Evolutionary conservation across 2,888 invertebrate genomes (phyloP).

Genomic region (Drosophila barbarae): DNA sequence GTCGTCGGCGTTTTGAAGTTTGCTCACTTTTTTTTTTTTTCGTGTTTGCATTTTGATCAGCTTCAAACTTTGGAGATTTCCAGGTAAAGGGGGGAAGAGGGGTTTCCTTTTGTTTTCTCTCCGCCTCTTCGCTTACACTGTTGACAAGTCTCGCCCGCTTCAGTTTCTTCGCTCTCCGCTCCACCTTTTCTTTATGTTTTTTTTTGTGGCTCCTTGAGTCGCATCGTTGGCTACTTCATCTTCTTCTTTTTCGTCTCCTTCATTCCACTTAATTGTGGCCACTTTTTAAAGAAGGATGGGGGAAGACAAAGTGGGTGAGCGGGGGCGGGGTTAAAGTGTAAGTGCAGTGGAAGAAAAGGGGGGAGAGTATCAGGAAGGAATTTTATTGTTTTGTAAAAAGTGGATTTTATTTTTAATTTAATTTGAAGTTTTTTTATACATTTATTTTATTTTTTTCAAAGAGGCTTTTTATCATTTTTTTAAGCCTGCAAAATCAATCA

Average conservation of each 20-base stretch:
- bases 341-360: neutral
- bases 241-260: slow-evolving; percentile 17
- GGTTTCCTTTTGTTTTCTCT: slow-evolving; percentile 21
- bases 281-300: slow-evolving; percentile 11
- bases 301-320: too few species aligned
- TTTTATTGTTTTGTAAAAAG: too few species aligned
- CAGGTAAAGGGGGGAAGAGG: neutral
- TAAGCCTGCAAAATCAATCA: neutral
- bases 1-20: slow-evolving; percentile 21
- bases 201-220: slow-evolving; percentile 3
- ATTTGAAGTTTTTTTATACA: too few species aligned
- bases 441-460: too few species aligned
- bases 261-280: slow-evolving; percentile 41
- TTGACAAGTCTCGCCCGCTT: slow-evolving; percentile 22
- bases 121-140: slow-evolving; percentile 9
- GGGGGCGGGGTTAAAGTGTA: slow-evolving; percentile 7
- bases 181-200: neutral
- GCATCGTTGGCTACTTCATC: slow-evolving; percentile 35
- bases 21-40: slow-evolving; percentile 21
- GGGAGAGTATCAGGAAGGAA: too few species aligned
- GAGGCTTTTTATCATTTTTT: too few species aligned
- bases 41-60: slow-evolving; percentile 39
- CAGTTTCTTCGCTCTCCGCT: slow-evolving; percentile 5
- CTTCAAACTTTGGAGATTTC: slow-evolving; percentile 15
- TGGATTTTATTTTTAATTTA: too few species aligned